phyloP scores from a whole-genome alignment of 2,888 invertebrate genomes.

The Hesperia comma region DNA sequence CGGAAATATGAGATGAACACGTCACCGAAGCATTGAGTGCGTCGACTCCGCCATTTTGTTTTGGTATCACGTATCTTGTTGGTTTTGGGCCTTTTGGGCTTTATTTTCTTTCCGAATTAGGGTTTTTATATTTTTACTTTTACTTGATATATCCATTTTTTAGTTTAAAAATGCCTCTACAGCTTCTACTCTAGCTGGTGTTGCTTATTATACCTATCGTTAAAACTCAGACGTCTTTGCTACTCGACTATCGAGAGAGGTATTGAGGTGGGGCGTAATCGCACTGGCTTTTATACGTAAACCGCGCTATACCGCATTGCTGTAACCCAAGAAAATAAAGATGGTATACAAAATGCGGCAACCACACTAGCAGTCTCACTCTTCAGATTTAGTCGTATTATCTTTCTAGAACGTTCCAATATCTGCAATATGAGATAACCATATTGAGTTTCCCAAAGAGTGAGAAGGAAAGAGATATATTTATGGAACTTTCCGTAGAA shows the following conservation, averaged over 20 bases:
- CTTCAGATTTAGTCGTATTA: slow-evolving; percentile 45
- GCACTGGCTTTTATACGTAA: slow-evolving; percentile 55
- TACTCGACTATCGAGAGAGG: slow-evolving; percentile 57
- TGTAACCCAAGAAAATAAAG: slow-evolving; percentile 16
- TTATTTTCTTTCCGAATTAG: slow-evolving; percentile 17
- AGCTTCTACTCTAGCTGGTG: background rate
- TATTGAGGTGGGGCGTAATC: slow-evolving; percentile 50
- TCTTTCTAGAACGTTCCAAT: slow-evolving; percentile 59
- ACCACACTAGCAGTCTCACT: background rate
- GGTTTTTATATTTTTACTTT: slow-evolving; percentile 13
- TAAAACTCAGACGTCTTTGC: slow-evolving; percentile 53
- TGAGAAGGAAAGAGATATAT: slow-evolving; percentile 30
- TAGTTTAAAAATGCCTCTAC: background rate
- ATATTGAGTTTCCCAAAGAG: slow-evolving; percentile 38
- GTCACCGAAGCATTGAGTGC: slow-evolving; percentile 73
- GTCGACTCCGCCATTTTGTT: slow-evolving; percentile 73
- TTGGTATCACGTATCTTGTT: slow-evolving; percentile 56
- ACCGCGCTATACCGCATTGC: slow-evolving; percentile 41
- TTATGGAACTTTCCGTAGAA: slow-evolving; percentile 49
- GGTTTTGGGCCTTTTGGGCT: slow-evolving; percentile 44
- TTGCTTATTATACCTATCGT: background rate
- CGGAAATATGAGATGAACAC: slow-evolving; percentile 54
- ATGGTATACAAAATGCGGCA: background rate
- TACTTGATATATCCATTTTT: slow-evolving; percentile 19
- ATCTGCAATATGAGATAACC: slow-evolving; percentile 47